phyloP scores from a whole-genome alignment of 2,797 vertebrate genomes.

The Liasis olivaceus region DNA sequence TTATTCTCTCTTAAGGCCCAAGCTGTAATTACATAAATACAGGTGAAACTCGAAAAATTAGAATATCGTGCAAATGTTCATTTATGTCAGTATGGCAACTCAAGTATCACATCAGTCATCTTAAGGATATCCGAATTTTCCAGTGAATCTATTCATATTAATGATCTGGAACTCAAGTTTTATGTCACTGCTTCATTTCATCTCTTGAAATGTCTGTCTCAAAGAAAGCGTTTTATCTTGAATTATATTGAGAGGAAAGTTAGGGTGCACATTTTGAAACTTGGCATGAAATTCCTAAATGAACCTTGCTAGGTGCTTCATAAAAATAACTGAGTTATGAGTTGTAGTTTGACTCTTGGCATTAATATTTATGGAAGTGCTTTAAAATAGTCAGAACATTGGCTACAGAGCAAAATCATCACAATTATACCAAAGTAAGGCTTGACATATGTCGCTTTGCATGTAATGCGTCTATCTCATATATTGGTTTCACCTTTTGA shows the following conservation, averaged over 20 bases:
- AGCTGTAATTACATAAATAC: slow-evolving; percentile 88
- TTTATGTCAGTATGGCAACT: too few species aligned
- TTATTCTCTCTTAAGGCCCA: slow-evolving; percentile 58
- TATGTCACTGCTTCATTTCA: slow-evolving; percentile 83
- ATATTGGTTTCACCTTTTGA: too few species aligned
- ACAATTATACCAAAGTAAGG: too few species aligned
- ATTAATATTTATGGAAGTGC: slow-evolving; percentile 59
- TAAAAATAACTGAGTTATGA: slow-evolving; percentile 62
- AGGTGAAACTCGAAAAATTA: too few species aligned
- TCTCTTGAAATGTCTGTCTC: slow-evolving; percentile 80
- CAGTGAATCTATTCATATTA: slow-evolving; percentile 78
- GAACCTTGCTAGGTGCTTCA: slow-evolving; percentile 76
- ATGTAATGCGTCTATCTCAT: too few species aligned
- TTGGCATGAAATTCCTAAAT: slow-evolving; percentile 87
- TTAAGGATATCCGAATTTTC: slow-evolving; percentile 81
- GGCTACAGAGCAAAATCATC: slow-evolving; percentile 30
- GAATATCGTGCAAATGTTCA: too few species aligned
- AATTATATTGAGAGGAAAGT: slow-evolving; percentile 83
- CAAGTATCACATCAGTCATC: slow-evolving; percentile 78
- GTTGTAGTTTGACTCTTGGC: slow-evolving; percentile 68
- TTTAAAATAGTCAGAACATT: slow-evolving; percentile 48
- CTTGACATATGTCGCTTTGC: too few species aligned
- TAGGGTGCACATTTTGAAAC: slow-evolving; percentile 78
- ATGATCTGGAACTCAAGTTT: slow-evolving; percentile 73
- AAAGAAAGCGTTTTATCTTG: slow-evolving; percentile 78